Percentiles rank a stretch among this genome's conserved stretches.
phyloP scores from a whole-genome alignment of 2,113 vertebrate species.

The Tringa solitaria region DNA sequence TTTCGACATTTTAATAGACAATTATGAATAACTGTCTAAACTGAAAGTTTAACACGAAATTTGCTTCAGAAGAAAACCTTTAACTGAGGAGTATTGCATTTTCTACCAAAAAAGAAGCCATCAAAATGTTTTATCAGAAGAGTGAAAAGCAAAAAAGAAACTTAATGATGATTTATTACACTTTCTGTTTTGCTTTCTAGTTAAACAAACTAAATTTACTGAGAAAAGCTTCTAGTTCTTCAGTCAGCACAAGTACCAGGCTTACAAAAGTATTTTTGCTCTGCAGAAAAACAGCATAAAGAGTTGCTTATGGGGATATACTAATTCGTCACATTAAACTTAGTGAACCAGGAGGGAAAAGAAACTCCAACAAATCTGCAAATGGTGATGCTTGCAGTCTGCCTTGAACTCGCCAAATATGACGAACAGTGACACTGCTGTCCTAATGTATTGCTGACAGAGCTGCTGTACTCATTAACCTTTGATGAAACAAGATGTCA shows the following conservation, averaged over 20 bases:
- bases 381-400: not conserved
- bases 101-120: not conserved
- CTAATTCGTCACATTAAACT: not conserved
- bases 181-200: not conserved
- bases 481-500: conserved; percentile 64
- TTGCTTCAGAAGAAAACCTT: not conserved
- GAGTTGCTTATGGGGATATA: not conserved
- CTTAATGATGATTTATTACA: not conserved
- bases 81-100: not conserved
- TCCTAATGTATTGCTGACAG: conserved; percentile 57
- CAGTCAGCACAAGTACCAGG: not conserved
- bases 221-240: not conserved
- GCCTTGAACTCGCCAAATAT: not conserved
- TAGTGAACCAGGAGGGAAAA: not conserved
- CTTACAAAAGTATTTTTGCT: not conserved
- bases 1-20: not conserved
- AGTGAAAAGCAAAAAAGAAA: not conserved
- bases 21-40: not conserved
- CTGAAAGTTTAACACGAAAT: not conserved
- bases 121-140: not conserved
- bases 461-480: conserved; percentile 63
- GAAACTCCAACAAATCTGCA: rapidly evolving
- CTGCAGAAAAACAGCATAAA: not conserved
- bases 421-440: conserved; percentile 45
- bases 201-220: not conserved